Evolutionary conservation across 1,140 invertebrate genomes (phyloP), one percentile per base, ranked within the genome.

Genomic region (Drosophila persimilis): DNA sequence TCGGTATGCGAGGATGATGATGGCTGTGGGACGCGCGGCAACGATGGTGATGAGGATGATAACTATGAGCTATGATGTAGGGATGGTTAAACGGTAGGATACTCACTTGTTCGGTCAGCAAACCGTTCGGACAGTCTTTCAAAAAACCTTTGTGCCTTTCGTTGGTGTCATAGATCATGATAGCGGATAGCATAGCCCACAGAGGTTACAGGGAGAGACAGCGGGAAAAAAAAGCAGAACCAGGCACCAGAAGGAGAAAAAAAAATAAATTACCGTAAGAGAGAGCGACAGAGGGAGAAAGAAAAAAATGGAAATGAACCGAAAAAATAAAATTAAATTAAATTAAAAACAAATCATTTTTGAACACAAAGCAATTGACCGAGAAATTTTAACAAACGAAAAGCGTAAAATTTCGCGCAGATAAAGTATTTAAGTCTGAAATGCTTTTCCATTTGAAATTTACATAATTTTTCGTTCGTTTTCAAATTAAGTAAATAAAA

Each of bases 61-160:
- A 31, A 5, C 22, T 31, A 54, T 31, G 62, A 29, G 11, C 35
- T 13, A 39, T 29, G 50, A 26, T 66, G 17, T 0, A 1, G 29
- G 46, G 31, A 3, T 39, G 29, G 26, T 53, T 29, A 65, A 67
- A 53, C 24, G 15, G 24, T 56, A 29, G n/a, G 54, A 29, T 77
- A 91, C 93, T 92, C 92, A 97, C 97, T 95, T 97, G 96, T 92
- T 98, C 97, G 62, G 97, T 98, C 26, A 98, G 94, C 73, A 97
- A 94, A 70, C 97, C 97, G 92, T 98, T 97, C 22, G 97, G 97
- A 92, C 97, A 98, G 92, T 98, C 97, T 93, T 97, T 98, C 60
- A 98, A 93, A 91, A 98, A 98, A 90, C 97, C 97, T 94, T 98
- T 98, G 93, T 98, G 96, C 97, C 97, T 98, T 93, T 93, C 80